These are phyloP conservation scores for Enteromius fasciolatus DNA, from an alignment of 2,797 vertebrate species.

Conservation along the genomic window DNA sequence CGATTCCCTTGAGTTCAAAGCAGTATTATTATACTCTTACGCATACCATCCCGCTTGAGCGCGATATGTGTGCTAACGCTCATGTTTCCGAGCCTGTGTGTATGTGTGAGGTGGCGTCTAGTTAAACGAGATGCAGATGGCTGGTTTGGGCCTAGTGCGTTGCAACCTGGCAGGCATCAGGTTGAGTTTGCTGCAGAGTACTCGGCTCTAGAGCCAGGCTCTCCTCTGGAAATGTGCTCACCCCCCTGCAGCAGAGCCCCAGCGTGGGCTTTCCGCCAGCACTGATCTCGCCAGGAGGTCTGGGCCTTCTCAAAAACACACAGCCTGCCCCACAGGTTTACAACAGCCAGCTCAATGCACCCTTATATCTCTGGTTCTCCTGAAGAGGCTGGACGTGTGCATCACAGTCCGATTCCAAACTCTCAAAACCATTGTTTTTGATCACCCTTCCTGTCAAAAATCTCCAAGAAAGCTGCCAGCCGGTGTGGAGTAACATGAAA, in stretches of 20 bases:
- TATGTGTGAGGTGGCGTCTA: constrained; percentile 28
- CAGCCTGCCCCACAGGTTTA: constrained; percentile 39
- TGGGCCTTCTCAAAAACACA: constrained; percentile 55
- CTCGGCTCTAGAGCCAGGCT: constrained; percentile 40
- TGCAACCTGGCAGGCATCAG: constrained; percentile 60
- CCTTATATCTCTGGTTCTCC: constrained; percentile 10
- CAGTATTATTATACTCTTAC: constrained; percentile 56
- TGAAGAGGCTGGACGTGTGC: constrained; percentile 12
- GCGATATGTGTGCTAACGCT: constrained; percentile 24
- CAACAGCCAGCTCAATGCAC: constrained; percentile 24
- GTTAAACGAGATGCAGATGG: constrained; percentile 65
- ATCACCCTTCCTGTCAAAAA: constrained; percentile 26
- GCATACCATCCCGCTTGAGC: constrained; percentile 47
- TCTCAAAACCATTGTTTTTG: constrained; percentile 23
- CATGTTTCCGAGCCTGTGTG: constrained; percentile 11
- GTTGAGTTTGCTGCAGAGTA: constrained; percentile 52
- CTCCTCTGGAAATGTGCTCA: constrained; percentile 47
- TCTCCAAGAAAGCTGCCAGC: constrained; percentile 4
- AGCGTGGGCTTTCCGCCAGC: constrained; percentile 47
- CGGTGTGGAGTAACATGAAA: constrained; percentile 9
- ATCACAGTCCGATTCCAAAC: not conserved
- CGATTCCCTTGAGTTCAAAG: not conserved
- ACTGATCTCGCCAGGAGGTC: constrained; percentile 52
- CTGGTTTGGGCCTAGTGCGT: constrained; percentile 43
- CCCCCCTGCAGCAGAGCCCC: constrained; percentile 43